Evolutionary conservation across 1,140 invertebrate species (phyloP).

Genomic region (Drosophila parvula): DNA sequence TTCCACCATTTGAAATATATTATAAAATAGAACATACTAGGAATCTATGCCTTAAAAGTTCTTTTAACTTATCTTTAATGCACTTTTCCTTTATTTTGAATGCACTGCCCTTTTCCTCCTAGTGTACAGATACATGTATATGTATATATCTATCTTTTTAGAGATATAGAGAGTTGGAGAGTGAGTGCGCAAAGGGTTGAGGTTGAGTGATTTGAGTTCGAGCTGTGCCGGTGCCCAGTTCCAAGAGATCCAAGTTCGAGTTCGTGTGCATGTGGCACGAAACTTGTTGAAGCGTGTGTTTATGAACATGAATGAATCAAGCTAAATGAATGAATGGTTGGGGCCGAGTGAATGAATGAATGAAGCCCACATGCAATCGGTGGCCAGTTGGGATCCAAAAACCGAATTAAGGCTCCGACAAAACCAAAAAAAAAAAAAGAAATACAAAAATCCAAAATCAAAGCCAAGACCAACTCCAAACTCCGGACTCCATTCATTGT

Average conservation of each 20-base stretch:
- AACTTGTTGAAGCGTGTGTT: constrained; percentile 56
- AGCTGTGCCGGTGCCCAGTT: not conserved
- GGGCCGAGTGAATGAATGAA: constrained; percentile 41
- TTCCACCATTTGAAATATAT: too few relatives aligned
- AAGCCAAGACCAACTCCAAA: constrained; percentile 17
- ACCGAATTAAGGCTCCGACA: constrained; percentile 1
- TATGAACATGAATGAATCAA: constrained; percentile 54
- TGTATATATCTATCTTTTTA: constrained; percentile 1
- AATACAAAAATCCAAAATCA: constrained; percentile 12
- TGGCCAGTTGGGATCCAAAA: constrained; percentile 5
- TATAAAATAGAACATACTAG: too few relatives aligned
- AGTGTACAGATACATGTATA: not conserved
- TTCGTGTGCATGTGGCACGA: constrained; percentile 53
- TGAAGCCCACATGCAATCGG: constrained; percentile 52
- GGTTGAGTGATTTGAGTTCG: constrained; percentile 34
- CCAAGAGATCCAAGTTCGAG: constrained; percentile 12
- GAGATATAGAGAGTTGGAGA: not conserved
- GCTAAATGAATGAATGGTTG: constrained; percentile 30
- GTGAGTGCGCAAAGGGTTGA: constrained; percentile 20
- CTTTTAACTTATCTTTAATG: not conserved
- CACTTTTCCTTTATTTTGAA: too few relatives aligned
- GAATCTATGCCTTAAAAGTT: too few relatives aligned
- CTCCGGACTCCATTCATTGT: constrained; percentile 8
- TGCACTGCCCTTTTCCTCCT: not conserved
- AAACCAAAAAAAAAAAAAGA: not conserved